phyloP scores from a whole-genome alignment of 2,888 invertebrate species.

The Agrotis puta region DNA sequence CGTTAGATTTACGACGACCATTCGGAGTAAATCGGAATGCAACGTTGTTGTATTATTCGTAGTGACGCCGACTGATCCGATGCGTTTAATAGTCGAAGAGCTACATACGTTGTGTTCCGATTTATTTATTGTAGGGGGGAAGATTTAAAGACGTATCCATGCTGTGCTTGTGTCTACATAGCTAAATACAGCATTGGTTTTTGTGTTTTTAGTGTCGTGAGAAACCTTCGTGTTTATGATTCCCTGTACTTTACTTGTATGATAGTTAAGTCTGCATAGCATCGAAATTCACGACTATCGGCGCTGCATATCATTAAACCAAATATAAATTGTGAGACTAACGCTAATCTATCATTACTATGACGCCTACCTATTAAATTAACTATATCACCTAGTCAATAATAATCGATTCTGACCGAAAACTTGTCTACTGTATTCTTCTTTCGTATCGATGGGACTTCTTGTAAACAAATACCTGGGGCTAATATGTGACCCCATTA shows the following conservation, averaged over 20 bases:
- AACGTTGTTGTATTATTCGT: constrained; percentile 56
- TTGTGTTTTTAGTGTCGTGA: constrained; percentile 10
- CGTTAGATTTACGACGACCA: constrained; percentile 67
- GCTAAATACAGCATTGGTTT: constrained; percentile 30
- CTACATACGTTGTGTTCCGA: constrained; percentile 36
- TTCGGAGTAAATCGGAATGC: constrained; percentile 66
- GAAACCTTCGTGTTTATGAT: constrained; percentile 20
- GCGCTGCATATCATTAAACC: not conserved
- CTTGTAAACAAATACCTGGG: no score
- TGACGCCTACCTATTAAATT: no score
- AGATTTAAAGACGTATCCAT: constrained; percentile 20
- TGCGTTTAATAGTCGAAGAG: constrained; percentile 59
- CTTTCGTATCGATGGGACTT: no score
- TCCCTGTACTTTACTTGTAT: not conserved
- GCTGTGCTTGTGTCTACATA: not conserved
- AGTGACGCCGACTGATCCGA: constrained; percentile 59
- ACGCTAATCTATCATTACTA: no score
- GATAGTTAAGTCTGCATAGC: not conserved
- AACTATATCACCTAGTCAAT: no score
- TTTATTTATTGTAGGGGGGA: constrained; percentile 28
- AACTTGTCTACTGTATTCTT: no score
- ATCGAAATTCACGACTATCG: not conserved
- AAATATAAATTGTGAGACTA: no score
- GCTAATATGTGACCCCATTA: no score
- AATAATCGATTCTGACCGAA: no score